Conservation (phyloP, 2,113 vertebrate genomes). For the Paradoxurus hermaphroditus region DNA sequence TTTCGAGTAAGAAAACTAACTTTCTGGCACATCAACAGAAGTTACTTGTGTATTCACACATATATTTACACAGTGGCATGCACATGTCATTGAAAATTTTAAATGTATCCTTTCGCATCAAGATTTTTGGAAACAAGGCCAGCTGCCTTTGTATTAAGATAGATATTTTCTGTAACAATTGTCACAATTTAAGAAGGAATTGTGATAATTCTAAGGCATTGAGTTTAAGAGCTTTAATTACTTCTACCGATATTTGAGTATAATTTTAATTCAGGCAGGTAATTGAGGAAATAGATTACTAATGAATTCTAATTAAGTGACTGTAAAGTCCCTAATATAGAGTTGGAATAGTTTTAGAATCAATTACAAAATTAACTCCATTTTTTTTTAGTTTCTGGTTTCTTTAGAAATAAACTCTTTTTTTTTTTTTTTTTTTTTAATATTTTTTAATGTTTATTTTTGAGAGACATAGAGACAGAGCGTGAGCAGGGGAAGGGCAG, state of each 20-base stretch:
- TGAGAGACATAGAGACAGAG: too few relatives aligned
- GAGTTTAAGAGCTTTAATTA: conserved; percentile 25
- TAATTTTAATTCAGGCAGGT: conserved; percentile 33
- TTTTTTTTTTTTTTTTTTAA: too few relatives aligned
- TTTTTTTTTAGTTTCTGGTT: conserved; percentile 40
- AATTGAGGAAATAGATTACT: conserved; percentile 7
- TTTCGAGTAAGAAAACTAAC: conserved; percentile 34
- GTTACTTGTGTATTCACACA: not conserved
- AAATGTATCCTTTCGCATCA: not conserved
- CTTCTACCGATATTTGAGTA: not conserved
- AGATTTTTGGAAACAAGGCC: not conserved
- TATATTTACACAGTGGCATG: not conserved
- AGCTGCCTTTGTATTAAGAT: conserved; percentile 35
- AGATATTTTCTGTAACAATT: not conserved
- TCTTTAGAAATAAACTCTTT: conserved; percentile 36
- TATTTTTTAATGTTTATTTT: too few relatives aligned
- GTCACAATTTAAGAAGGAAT: conserved; percentile 34
- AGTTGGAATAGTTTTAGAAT: not conserved
- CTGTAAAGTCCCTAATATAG: not conserved
- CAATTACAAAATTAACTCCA: not conserved
- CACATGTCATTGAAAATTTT: conserved; percentile 11
- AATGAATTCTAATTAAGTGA: conserved; percentile 32
- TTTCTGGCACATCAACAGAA: not conserved
- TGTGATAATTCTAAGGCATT: conserved; percentile 39
- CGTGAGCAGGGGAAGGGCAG: too few relatives aligned